Conservation (phyloP, 1,140 invertebrate species). For the Mylabris phalerata region DNA sequence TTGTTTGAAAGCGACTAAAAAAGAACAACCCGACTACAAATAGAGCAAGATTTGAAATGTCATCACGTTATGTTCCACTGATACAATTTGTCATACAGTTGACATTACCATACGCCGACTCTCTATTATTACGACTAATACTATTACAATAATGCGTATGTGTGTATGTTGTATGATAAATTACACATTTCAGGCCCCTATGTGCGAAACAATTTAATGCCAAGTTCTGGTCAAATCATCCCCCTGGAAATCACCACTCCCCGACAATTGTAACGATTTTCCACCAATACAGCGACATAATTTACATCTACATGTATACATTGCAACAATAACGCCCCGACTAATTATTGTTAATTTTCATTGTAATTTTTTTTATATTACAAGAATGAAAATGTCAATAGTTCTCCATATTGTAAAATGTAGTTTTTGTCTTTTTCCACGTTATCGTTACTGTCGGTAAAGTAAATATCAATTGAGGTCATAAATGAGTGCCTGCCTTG, state of each 20-base stretch:
- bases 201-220: constrained; percentile 12
- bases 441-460: neutral
- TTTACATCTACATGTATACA: neutral
- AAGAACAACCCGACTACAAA: neutral
- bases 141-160: too few species aligned
- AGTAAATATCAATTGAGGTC: constrained; percentile 3
- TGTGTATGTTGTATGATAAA: constrained; percentile 8
- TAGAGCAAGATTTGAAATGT: neutral
- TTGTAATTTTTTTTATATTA: too few species aligned
- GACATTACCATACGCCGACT: constrained; percentile 2
- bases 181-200: neutral
- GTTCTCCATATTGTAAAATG: too few species aligned
- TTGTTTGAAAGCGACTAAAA: too few species aligned
- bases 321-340: constrained; percentile 2
- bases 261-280: neutral
- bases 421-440: too few species aligned
- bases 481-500: constrained; percentile 6
- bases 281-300: constrained; percentile 1
- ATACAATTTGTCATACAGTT: constrained; percentile 14
- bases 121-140: too few species aligned
- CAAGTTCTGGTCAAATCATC: too few species aligned
- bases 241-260: neutral
- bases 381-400: too few species aligned
- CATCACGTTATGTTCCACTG: constrained; percentile 1
- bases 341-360: neutral